Base-by-base conservation (phyloP, 2,888 invertebrate genomes). In the Yponomeuta evonymella region DNA sequence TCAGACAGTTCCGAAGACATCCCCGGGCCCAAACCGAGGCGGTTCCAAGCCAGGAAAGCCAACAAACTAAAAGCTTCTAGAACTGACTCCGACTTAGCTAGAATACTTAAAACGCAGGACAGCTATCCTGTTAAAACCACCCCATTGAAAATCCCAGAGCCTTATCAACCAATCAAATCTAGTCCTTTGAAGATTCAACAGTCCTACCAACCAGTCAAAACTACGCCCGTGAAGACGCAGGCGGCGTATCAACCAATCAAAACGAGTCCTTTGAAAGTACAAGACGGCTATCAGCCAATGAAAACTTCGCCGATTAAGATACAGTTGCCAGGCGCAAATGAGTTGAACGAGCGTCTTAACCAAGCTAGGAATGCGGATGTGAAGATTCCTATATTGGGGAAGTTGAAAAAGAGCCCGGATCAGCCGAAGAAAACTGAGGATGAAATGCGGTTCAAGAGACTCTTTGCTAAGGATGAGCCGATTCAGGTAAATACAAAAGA, bases 1-100 rank as follows among this genome's bases (percentile, higher is more conserved):
- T 90, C 92, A 67, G 90, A 90, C 74, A 89, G 87, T 72, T 91
- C 90, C 4, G 92, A 90, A 11, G 90, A 89, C 12, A 77, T 82
- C 1, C 89, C 77, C n/a, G 90, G 83, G 71, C 64, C 86, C 85
- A 0, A 88, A 51, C 84, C 88, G 0, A 79, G 87, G 48, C 75
- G 90, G 48, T 89, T 89, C 79, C 87, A 88, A 73, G 79, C 89
- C 1, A 91, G 91, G 73, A 88, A 84, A 74, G 12, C 29, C 65
- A 91, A 89, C 79, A 89, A 90, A 72, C 78, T 93, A 0, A 90
- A 92, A 74, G 75, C 87, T 0, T 93, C 91, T 0, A 81, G 87
- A 77, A 93, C 93, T 0, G 93, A 93, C 65, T 92, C 93, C 0
- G 92, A 93, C 72, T 75, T 93, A 8, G 83, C 86, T 0, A 82